Conservation (phyloP, 2,797 vertebrate species). For the Phoebastria nigripes region DNA sequence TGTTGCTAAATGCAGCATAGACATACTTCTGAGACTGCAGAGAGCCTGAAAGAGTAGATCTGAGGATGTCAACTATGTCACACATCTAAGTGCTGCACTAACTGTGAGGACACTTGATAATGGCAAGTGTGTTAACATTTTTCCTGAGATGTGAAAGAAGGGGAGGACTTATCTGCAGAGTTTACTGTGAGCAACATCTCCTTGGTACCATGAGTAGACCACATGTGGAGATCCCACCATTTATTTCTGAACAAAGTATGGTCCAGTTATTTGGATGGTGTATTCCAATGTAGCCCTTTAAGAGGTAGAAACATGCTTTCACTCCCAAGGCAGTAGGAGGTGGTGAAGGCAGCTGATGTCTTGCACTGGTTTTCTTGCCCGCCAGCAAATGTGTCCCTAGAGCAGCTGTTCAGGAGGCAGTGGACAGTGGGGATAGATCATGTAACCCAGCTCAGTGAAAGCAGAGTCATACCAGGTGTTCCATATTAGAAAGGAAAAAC, state of each 20-base stretch:
- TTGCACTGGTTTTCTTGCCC: background rate
- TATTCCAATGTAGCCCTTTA: background rate
- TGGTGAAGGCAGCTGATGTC: background rate
- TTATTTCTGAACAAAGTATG: background rate
- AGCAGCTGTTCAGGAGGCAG: background rate
- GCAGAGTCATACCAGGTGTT: background rate
- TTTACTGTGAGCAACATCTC: background rate
- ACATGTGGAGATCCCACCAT: background rate
- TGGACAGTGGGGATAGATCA: fast-evolving
- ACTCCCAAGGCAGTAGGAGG: background rate
- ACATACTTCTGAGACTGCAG: background rate
- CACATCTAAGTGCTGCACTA: too few species aligned
- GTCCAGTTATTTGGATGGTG: background rate
- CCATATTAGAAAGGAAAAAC: background rate
- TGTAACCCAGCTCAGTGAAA: background rate
- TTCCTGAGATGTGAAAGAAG: background rate
- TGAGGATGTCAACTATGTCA: background rate
- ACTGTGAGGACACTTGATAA: background rate
- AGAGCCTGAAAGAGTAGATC: background rate
- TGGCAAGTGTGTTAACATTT: background rate
- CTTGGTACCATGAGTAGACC: background rate
- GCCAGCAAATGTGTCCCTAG: background rate
- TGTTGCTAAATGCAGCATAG: background rate
- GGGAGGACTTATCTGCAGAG: background rate
- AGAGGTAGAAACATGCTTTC: background rate